Conservation (phyloP, 2,113 vertebrate species). For the Murina feae region DNA sequence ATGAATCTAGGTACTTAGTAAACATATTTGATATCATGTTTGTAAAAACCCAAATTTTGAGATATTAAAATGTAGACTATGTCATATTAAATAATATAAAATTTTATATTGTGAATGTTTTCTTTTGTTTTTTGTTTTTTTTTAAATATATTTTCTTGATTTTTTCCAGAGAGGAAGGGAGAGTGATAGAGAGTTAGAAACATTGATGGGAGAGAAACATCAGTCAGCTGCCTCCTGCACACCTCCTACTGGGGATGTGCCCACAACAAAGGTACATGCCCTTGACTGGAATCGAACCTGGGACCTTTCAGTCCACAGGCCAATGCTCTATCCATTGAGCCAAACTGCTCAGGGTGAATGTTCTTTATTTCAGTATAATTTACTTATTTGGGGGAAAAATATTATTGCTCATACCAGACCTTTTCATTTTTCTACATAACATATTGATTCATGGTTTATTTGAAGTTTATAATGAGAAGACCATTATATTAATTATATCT, state of each 20-base stretch:
- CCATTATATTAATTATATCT: slow-evolving; percentile 40
- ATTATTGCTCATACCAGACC: neutral
- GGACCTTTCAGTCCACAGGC: no score
- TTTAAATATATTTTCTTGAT: no score
- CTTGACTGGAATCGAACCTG: no score
- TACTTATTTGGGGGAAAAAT: neutral
- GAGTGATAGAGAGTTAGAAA: no score
- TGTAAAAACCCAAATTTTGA: neutral
- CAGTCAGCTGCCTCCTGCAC: no score
- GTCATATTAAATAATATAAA: neutral
- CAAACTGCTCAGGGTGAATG: no score
- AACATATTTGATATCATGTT: neutral
- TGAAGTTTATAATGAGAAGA: slow-evolving; percentile 28
- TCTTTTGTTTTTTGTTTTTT: no score
- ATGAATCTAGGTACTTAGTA: neutral
- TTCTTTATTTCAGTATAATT: neutral
- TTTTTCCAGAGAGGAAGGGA: no score
- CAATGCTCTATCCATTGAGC: no score
- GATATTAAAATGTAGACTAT: neutral
- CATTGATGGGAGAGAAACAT: no score
- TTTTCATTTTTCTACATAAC: slow-evolving; percentile 3
- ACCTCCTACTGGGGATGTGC: no score
- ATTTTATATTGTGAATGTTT: neutral
- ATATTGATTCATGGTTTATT: slow-evolving; percentile 32
- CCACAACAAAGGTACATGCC: no score